These are phyloP conservation scores for Xenops minutus DNA, from an alignment of 2,797 vertebrate species.

Conservation along the genomic window DNA sequence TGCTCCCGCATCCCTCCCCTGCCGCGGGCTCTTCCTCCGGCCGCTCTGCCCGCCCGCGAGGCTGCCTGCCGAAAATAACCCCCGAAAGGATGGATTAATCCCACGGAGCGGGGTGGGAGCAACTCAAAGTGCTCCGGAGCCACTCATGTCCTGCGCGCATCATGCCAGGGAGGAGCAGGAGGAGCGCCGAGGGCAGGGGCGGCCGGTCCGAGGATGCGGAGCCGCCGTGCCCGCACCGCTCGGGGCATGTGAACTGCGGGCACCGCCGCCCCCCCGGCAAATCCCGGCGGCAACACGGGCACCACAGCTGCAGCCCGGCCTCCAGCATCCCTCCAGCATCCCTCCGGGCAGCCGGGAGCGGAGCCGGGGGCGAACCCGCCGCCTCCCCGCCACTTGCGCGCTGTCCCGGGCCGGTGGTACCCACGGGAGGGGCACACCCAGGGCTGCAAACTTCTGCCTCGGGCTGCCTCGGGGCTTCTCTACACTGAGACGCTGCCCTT, in stretches of 20 bases:
- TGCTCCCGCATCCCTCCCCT: background rate
- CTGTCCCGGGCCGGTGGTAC: background rate
- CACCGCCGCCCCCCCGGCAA: background rate
- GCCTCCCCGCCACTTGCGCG: background rate
- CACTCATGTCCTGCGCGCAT: background rate
- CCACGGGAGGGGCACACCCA: background rate
- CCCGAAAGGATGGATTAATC: background rate
- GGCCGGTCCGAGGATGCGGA: background rate
- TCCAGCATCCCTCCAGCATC: background rate
- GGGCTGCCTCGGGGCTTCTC: background rate
- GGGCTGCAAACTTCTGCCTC: background rate
- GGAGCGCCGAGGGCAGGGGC: background rate
- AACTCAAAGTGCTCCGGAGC: background rate
- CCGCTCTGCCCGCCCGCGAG: background rate
- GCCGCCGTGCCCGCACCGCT: background rate
- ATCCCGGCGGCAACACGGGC: background rate
- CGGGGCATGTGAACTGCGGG: background rate
- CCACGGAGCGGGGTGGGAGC: background rate
- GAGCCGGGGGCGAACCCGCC: background rate
- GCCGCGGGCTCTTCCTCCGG: background rate
- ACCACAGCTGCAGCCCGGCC: constrained; percentile 4
- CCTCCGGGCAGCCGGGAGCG: fast-evolving
- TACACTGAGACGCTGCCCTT: background rate
- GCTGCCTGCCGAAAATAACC: constrained; percentile 42
- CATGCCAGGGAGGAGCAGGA: background rate